Percentiles rank a stretch among this genome's conserved stretches.
Evolutionary conservation across 1,140 invertebrate species (phyloP).

Genomic region (Catajapyx aquilonaris): DNA sequence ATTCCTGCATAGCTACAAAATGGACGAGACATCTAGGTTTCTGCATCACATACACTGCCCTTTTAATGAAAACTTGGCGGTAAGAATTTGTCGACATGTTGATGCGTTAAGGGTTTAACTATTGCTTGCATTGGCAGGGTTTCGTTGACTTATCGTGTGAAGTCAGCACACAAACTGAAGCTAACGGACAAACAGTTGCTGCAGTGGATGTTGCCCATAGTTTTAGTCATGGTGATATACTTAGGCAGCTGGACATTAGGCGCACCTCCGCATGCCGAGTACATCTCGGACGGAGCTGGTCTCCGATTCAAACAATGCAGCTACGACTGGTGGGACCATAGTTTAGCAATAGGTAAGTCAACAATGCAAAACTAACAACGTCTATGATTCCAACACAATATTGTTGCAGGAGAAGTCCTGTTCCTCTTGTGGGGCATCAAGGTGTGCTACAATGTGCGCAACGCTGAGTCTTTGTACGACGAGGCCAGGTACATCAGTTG

Average conservation of each 20-base stretch:
- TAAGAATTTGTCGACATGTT: constrained; percentile 17
- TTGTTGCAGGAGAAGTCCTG: constrained; percentile 51
- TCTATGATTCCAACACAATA: background rate
- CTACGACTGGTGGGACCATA: constrained; percentile 86
- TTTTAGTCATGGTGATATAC: constrained; percentile 70
- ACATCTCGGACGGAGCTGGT: constrained; percentile 44
- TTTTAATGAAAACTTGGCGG: constrained; percentile 86
- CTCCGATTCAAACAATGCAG: constrained; percentile 73
- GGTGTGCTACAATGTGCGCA: constrained; percentile 73
- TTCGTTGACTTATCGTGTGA: constrained; percentile 79
- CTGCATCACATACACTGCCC: constrained; percentile 70
- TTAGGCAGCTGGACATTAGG: constrained; percentile 73
- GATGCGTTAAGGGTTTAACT: background rate
- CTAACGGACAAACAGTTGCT: constrained; percentile 73
- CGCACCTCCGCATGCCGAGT: constrained; percentile 50
- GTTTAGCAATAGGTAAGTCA: constrained; percentile 51
- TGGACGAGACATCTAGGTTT: constrained; percentile 81
- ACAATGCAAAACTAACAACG: constrained; percentile 1
- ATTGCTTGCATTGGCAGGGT: constrained; percentile 35
- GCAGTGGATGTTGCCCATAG: constrained; percentile 75
- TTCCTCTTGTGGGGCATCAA: constrained; percentile 77
- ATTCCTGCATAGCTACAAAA: constrained; percentile 67
- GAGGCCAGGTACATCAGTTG: constrained; percentile 79
- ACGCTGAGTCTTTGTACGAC: constrained; percentile 78
- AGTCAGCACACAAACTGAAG: constrained; percentile 78